These are phyloP conservation scores for Athalia cordata DNA, from an alignment of 2,888 invertebrate species.

Conservation along the genomic window DNA sequence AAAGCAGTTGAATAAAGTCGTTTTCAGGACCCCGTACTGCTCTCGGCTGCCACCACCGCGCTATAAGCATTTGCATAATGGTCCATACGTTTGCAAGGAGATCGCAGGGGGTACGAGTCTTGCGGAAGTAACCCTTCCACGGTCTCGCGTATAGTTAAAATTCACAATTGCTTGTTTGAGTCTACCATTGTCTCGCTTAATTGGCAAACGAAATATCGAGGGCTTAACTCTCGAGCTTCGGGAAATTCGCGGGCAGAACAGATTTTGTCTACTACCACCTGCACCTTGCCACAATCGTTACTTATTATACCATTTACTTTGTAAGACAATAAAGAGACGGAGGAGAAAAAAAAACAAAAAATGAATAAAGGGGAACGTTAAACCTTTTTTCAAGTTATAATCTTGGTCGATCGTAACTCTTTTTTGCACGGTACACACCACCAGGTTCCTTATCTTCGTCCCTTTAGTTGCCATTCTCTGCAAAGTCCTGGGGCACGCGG, in stretches of 20 bases:
- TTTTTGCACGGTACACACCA: not conserved
- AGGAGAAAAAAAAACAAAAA: too few relatives aligned
- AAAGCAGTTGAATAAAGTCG: slow-evolving; percentile 44
- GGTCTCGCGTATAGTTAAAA: slow-evolving; percentile 41
- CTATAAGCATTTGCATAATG: slow-evolving; percentile 47
- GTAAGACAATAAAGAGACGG: too few relatives aligned
- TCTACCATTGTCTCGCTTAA: slow-evolving; percentile 46
- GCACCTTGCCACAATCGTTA: not conserved
- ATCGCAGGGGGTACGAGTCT: slow-evolving; percentile 3
- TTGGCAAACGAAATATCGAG: slow-evolving; percentile 48
- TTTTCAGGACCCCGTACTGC: slow-evolving; percentile 23
- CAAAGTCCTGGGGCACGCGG: not conserved
- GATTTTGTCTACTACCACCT: slow-evolving; percentile 1
- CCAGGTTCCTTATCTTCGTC: not conserved
- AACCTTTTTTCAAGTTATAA: too few relatives aligned
- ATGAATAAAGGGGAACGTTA: too few relatives aligned
- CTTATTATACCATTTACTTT: too few relatives aligned
- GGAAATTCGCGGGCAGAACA: slow-evolving; percentile 11
- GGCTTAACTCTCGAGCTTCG: slow-evolving; percentile 30
- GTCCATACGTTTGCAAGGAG: slow-evolving; percentile 46
- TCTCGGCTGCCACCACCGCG: not conserved
- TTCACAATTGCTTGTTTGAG: slow-evolving; percentile 47
- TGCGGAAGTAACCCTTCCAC: slow-evolving; percentile 40
- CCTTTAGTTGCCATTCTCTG: not conserved
- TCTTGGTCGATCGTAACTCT: not conserved